Evolutionary conservation across 2,888 invertebrate genomes (phyloP), one percentile per base, ranked within the genome.

Genomic region (Eilema sororculum): DNA sequence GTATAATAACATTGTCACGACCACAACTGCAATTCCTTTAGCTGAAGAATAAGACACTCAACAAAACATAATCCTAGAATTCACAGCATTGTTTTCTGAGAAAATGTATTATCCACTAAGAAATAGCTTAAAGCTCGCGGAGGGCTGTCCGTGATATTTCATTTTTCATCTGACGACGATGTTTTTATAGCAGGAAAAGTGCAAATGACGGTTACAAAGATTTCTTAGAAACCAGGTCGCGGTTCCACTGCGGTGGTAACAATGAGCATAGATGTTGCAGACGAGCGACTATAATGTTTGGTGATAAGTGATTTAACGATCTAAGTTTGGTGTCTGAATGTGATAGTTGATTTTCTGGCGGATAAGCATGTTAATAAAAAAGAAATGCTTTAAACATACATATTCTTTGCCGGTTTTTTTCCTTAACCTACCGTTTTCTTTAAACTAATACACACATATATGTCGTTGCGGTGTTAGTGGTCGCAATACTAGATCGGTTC

Each of bases 171-270:
- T 85, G 81, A 78, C 81, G 73, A 80, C 82, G 84, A 86, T 90
- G 89, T 90, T 91, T 92, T 92, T 91, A 85, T 84, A 83, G 86
- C 78, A 74, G 84, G 89, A 89, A 91, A 92, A 92, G 92, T 93
- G 93, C 92, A 91, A 93, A 92, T 93, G 94, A 93, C 93, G 90
- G 86, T 86, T 87, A 86, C 83, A 76, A 87, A 91, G 91, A 92
- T 91, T 91, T 90, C 90, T 78, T 75, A 82, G 86, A 83, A 86
- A 85, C 69, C 81, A 84, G 87, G 87, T 85, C 88, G 90, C 79
- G 78, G 82, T 82, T 87, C 87, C 85, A 85, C 81, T 72, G 80
- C 72, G 77, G 71, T 82, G 74, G 76, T 78, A 75, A 87, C 86
- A 86, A 88, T 85, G 77, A 80, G 78, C 68, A 12, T 13, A 72